Evolutionary conservation across 1,140 invertebrate genomes (phyloP).

Genomic region (Physella acuta): DNA sequence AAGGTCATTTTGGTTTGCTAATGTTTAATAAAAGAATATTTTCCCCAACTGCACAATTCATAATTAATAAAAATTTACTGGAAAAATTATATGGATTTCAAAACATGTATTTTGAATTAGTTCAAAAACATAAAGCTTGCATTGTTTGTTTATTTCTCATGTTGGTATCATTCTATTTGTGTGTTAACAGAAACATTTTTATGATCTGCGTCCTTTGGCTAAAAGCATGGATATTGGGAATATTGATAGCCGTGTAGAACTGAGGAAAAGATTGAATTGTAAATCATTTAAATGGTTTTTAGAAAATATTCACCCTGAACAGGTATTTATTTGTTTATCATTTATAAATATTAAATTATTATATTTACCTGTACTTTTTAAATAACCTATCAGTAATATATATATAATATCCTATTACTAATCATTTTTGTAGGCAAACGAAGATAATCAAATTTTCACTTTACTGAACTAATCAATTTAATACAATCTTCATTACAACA

Average conservation of each 20-base stretch:
- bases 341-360: not conserved
- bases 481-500: too few species aligned
- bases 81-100: too few species aligned
- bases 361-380: constrained; percentile 26
- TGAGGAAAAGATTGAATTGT: constrained; percentile 80
- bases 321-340: constrained; percentile 69
- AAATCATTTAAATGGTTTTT: constrained; percentile 98
- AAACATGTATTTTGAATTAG: too few species aligned
- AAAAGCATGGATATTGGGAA: constrained; percentile 76
- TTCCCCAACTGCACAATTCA: too few species aligned
- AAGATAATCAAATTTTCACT: not conserved
- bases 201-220: constrained; percentile 69
- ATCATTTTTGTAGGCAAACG: constrained; percentile 66
- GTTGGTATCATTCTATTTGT: constrained; percentile 4
- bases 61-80: too few species aligned
- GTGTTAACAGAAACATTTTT: constrained; percentile 72
- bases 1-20: constrained; percentile 60
- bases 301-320: constrained; percentile 94
- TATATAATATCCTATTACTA: constrained; percentile 46
- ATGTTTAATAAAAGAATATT: too few species aligned
- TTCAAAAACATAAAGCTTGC: too few species aligned
- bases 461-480: not conserved
- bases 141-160: not conserved
- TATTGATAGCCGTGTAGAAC: constrained; percentile 73
- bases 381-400: constrained; percentile 30